Conservation (phyloP, 2,888 invertebrate species). For the Arge pagana region DNA sequence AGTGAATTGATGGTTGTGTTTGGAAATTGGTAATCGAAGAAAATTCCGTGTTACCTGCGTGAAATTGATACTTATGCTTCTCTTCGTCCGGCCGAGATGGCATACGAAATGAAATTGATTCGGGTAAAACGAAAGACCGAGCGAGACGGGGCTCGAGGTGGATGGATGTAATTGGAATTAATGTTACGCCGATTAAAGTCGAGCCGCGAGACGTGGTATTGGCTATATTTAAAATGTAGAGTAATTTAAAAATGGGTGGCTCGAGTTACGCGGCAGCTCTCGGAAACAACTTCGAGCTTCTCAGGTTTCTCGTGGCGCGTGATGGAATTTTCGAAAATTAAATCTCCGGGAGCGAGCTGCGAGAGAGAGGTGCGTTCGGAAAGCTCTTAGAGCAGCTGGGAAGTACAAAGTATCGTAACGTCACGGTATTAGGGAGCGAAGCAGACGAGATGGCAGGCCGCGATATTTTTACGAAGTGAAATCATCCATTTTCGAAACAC, state of each 20-base stretch:
- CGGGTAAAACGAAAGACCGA: too few relatives aligned
- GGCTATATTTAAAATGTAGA: constrained; percentile 4
- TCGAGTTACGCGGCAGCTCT: constrained; percentile 11
- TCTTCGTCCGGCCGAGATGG: too few relatives aligned
- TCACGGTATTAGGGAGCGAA: constrained; percentile 5
- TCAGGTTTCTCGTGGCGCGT: constrained; percentile 9
- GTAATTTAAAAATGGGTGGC: constrained; percentile 7
- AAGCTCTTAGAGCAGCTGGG: constrained; percentile 13
- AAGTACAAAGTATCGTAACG: constrained; percentile 13
- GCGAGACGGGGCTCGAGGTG: too few relatives aligned
- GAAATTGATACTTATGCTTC: too few relatives aligned
- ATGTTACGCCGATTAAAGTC: constrained; percentile 11
- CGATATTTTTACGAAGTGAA: background rate
- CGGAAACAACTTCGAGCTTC: constrained; percentile 12
- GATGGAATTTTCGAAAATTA: constrained; percentile 17
- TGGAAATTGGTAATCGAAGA: too few relatives aligned
- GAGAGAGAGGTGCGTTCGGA: constrained; percentile 3
- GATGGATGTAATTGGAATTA: constrained; percentile 12
- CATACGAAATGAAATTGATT: too few relatives aligned
- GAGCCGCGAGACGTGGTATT: too few relatives aligned
- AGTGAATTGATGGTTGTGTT: too few relatives aligned
- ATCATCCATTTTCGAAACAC: constrained; percentile 5
- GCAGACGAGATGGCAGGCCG: background rate
- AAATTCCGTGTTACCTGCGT: too few relatives aligned
- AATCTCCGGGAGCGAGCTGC: background rate